A percentile compares a stretch with the other conserved stretches of the same genome.
phyloP scores from a whole-genome alignment of 2,888 invertebrate species.

The Drosophila parthenogenetica region DNA sequence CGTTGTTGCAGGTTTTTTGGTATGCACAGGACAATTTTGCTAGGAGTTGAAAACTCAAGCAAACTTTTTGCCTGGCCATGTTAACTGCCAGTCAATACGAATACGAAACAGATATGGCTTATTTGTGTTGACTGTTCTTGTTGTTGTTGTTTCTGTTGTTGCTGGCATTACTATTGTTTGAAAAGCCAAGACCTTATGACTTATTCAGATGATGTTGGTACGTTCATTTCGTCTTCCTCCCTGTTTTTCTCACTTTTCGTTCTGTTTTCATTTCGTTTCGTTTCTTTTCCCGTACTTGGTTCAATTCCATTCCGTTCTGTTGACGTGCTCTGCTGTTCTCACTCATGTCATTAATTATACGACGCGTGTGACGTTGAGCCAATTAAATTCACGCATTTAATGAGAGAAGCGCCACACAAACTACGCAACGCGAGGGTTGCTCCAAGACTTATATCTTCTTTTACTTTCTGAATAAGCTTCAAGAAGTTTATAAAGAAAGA shows the following conservation, averaged over 20 bases:
- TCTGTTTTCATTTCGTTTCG: conserved; percentile 10
- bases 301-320: conserved; percentile 10
- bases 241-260: background rate
- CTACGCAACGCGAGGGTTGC: conserved; percentile 45
- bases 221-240: conserved; percentile 34
- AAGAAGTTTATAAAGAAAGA: too few species aligned
- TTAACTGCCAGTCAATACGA: conserved; percentile 81
- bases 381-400: conserved; percentile 79
- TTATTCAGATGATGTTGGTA: conserved; percentile 75
- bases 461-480: too few species aligned
- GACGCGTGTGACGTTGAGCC: conserved; percentile 68
- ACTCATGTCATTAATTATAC: conserved; percentile 75
- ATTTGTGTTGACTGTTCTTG: conserved; percentile 55
- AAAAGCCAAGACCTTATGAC: conserved; percentile 76
- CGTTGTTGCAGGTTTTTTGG: conserved; percentile 58
- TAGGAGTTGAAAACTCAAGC: conserved; percentile 61
- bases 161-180: conserved; percentile 40
- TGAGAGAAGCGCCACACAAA: conserved; percentile 57
- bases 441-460: conserved; percentile 1
- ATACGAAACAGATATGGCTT: conserved; percentile 78
- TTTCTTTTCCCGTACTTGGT: conserved; percentile 6
- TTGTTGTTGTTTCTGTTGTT: conserved; percentile 21
- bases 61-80: conserved; percentile 77
- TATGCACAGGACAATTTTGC: conserved; percentile 73
- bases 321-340: conserved; percentile 22